phyloP scores from a whole-genome alignment of 2,113 vertebrate genomes.

The Peromyscus leucopus region DNA sequence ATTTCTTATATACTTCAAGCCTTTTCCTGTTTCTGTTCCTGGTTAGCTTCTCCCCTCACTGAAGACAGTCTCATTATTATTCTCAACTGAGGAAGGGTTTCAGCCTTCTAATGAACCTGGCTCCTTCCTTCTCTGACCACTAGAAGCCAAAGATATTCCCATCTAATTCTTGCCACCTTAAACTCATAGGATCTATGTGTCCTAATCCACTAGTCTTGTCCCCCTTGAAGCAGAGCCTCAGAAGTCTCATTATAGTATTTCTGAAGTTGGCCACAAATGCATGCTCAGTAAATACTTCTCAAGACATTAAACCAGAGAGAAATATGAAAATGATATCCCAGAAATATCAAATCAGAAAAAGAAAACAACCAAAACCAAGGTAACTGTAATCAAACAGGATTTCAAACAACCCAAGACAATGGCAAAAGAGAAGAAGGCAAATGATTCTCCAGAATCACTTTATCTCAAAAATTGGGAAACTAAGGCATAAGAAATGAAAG shows the following conservation, averaged over 20 bases:
- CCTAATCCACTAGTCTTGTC: too few species aligned
- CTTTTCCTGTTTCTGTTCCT: neutral
- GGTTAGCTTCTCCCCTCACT: neutral
- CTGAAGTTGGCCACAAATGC: neutral
- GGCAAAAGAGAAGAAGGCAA: neutral
- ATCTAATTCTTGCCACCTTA: neutral
- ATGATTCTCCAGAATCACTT: neutral
- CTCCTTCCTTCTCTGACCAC: constrained; percentile 18
- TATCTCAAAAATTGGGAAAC: constrained; percentile 32
- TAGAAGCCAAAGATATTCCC: neutral
- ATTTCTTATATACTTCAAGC: neutral
- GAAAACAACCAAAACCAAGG: neutral
- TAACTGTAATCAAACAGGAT: neutral
- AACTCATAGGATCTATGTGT: neutral
- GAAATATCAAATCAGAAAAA: neutral
- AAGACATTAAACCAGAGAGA: neutral
- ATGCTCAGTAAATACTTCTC: neutral
- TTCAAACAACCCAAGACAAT: neutral
- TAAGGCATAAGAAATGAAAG: constrained; percentile 36
- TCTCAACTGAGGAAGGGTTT: neutral
- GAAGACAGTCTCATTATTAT: neutral
- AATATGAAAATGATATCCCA: neutral
- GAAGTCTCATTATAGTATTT: neutral
- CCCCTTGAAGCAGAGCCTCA: neutral
- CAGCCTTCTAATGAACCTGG: neutral